Conservation (phyloP, 2,113 vertebrate genomes). For the Amphiprion ocellaris region DNA sequence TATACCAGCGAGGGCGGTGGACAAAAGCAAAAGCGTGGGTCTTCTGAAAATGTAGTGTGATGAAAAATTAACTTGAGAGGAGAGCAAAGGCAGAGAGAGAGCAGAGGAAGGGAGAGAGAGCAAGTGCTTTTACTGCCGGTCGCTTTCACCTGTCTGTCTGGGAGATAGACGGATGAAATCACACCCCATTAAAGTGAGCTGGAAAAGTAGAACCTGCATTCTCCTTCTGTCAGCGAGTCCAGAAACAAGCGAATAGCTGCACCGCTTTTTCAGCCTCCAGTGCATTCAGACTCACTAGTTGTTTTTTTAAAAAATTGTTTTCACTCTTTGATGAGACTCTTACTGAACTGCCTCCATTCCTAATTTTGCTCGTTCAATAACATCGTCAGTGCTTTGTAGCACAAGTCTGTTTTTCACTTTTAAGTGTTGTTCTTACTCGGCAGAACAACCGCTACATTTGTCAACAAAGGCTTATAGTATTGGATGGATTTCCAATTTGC, state of each 20-base stretch:
- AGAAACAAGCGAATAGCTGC: slow-evolving; percentile 29
- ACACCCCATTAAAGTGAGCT: slow-evolving; percentile 49
- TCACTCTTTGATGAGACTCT: slow-evolving; percentile 30
- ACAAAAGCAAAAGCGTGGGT: slow-evolving; percentile 41
- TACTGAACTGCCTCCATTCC: slow-evolving; percentile 2
- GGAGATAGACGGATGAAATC: slow-evolving; percentile 68
- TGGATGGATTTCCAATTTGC: slow-evolving; percentile 47
- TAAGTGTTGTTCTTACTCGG: slow-evolving; percentile 20
- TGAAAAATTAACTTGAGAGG: slow-evolving; percentile 67
- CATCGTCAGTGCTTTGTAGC: not conserved
- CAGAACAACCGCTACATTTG: slow-evolving; percentile 29
- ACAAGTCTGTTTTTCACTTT: slow-evolving; percentile 17
- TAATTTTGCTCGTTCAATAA: slow-evolving; percentile 23
- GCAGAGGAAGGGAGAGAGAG: slow-evolving; percentile 2
- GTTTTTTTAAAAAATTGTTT: slow-evolving; percentile 8
- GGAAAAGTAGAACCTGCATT: slow-evolving; percentile 43
- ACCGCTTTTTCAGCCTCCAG: not conserved
- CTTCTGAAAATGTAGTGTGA: slow-evolving; percentile 48
- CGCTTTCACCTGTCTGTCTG: slow-evolving; percentile 70
- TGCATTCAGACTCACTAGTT: slow-evolving; percentile 2
- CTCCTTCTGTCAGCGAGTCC: slow-evolving; percentile 27
- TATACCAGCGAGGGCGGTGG: slow-evolving; percentile 60
- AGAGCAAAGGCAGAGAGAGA: slow-evolving; percentile 15
- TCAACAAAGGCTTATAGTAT: slow-evolving; percentile 16
- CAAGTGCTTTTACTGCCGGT: slow-evolving; percentile 66